Evolutionary conservation across 2,113 vertebrate species (phyloP).

Genomic region (Brachionichthys hirsutus): DNA sequence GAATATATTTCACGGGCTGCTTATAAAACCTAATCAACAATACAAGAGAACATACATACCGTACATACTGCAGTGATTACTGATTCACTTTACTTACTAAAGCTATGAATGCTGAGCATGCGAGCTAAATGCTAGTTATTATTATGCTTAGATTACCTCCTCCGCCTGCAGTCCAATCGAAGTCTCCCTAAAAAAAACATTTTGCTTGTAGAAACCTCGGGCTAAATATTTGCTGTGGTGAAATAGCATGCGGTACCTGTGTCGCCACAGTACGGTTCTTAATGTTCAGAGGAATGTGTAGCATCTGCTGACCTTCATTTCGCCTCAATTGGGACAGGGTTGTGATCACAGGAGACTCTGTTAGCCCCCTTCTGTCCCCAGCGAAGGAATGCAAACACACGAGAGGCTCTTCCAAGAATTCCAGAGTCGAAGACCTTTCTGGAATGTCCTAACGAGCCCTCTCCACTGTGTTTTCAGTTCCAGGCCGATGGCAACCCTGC

Average conservation of each 20-base stretch:
- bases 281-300: slow-evolving; percentile 40
- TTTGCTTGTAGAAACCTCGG: neutral
- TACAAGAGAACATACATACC: too few relatives aligned
- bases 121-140: too few relatives aligned
- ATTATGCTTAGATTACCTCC: too few relatives aligned
- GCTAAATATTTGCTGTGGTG: neutral
- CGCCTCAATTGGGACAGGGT: slow-evolving; percentile 35
- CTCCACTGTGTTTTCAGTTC: slow-evolving; percentile 71
- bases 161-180: too few relatives aligned
- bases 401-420: slow-evolving; percentile 70
- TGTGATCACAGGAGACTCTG: slow-evolving; percentile 60
- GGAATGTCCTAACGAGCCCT: slow-evolving; percentile 74
- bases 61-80: too few relatives aligned
- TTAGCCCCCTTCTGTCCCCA: slow-evolving; percentile 59
- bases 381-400: slow-evolving; percentile 71
- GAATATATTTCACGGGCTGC: too few relatives aligned
- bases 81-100: too few relatives aligned
- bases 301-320: slow-evolving; percentile 44
- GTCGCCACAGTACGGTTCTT: slow-evolving; percentile 27
- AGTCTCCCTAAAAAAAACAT: slow-evolving; percentile 4
- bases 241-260: slow-evolving; percentile 1
- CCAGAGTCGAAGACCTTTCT: slow-evolving; percentile 70
- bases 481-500: slow-evolving; percentile 70
- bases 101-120: too few relatives aligned
- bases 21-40: too few relatives aligned